A percentile compares a stretch with the other conserved stretches of the same genome.
These are phyloP conservation scores for Andricus curvator DNA, from an alignment of 2,888 invertebrate genomes.

Conservation along the genomic window DNA sequence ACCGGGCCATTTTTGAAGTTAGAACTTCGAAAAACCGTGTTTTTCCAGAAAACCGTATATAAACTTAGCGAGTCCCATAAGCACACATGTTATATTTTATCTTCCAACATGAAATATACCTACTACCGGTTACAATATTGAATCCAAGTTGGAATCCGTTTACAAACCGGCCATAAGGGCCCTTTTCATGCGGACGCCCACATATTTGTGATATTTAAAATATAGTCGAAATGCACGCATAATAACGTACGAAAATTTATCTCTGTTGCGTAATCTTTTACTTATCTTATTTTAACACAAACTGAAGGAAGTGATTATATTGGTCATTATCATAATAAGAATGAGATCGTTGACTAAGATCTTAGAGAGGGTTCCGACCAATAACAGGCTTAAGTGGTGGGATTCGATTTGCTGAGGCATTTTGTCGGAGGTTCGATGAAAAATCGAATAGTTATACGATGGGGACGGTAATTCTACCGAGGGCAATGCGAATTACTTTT, in stretches of 20 bases:
- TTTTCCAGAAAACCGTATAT: too few species aligned
- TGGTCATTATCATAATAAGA: not conserved
- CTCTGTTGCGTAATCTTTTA: not conserved
- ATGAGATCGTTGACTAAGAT: slow-evolving; percentile 12
- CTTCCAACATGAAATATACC: too few species aligned
- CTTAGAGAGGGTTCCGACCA: slow-evolving; percentile 5
- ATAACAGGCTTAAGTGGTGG: not conserved
- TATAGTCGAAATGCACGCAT: too few species aligned
- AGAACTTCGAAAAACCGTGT: too few species aligned
- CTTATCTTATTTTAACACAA: slow-evolving; percentile 2
- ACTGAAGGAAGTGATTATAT: slow-evolving; percentile 5
- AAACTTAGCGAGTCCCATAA: too few species aligned
- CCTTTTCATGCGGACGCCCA: too few species aligned
- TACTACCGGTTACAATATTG: too few species aligned
- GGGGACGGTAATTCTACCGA: slow-evolving; percentile 46
- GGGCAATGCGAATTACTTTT: slow-evolving; percentile 37
- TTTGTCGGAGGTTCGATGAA: slow-evolving; percentile 32
- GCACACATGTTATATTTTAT: too few species aligned
- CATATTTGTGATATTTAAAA: too few species aligned
- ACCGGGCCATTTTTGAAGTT: too few species aligned
- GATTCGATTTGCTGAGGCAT: slow-evolving; percentile 24
- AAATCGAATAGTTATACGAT: slow-evolving; percentile 19
- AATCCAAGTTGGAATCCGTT: too few species aligned
- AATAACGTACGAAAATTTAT: not conserved
- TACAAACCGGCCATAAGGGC: too few species aligned